Evolutionary conservation across 2,113 vertebrate genomes (phyloP).

Genomic region (Scomber scombrus): DNA sequence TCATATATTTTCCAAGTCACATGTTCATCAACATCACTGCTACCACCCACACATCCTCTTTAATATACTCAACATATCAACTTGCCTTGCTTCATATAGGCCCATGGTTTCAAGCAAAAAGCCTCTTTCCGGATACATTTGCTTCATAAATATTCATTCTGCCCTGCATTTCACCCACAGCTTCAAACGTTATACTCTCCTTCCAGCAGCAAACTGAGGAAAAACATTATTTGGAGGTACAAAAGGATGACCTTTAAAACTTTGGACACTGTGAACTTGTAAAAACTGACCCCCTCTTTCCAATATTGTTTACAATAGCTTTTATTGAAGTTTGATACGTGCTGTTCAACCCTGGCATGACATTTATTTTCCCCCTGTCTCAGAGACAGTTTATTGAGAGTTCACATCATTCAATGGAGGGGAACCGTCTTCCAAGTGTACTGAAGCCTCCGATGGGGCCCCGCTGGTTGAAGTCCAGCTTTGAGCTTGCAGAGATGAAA

Average conservation of each 20-base stretch:
- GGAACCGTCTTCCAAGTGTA: constrained; percentile 18
- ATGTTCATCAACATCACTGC: background rate
- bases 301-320: constrained; percentile 42
- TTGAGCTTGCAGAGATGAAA: constrained; percentile 35
- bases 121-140: background rate
- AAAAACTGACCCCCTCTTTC: constrained; percentile 24
- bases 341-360: constrained; percentile 18
- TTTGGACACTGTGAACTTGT: constrained; percentile 9
- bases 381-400: constrained; percentile 46
- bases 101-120: background rate
- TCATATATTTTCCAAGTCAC: constrained; percentile 22
- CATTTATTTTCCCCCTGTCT: constrained; percentile 36
- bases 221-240: constrained; percentile 20
- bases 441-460: background rate
- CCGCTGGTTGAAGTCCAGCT: constrained; percentile 20
- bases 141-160: constrained; percentile 49
- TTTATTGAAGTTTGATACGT: constrained; percentile 44
- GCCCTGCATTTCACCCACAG: constrained; percentile 29
- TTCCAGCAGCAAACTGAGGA: constrained; percentile 3
- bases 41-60: background rate
- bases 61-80: background rate
- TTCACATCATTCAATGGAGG: constrained; percentile 32
- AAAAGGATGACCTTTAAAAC: constrained; percentile 31
- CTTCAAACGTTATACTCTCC: constrained; percentile 19
- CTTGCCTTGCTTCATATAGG: background rate